Base-by-base conservation (phyloP, 92 coral and sea anemone species). In the Phenganax stokvisi region DNA sequence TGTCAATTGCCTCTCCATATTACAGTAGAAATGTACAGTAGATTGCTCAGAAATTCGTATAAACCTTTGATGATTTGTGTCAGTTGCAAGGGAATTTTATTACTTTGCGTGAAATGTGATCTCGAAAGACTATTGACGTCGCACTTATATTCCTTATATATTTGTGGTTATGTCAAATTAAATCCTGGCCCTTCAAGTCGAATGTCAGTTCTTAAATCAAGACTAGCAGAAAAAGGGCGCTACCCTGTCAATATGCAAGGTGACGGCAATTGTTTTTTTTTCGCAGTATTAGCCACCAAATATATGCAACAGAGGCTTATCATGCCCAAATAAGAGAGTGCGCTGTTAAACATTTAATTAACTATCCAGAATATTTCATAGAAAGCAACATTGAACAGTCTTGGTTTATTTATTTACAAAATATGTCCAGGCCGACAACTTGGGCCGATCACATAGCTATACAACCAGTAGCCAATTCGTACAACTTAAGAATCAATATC, bases 221-320 rank as follows among this genome's bases (percentile, higher is more conserved):
- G 90, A 59, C 68, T 87, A 54, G 77, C 86, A 51, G 57, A 77
- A 76, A 57, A 72, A 44, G 75, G 74, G 37, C 57, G 77, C 55
- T 60, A 12, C 37, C 37, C 86, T 60, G 27, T 85, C 10, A 75
- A 87, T 44, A 77, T 79, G 29, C 76, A 75, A 13, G 81, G 81
- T 5, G 90, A 68, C 66, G 80, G 88, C 9, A 82, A 84, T 54
- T 87, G 90, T 77, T 87, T 87, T 80, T 37, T 37, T 84, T 84
- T 66, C 83, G 80, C 64, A 64, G 85, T 47, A 73, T 87, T 7
- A 84, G 87, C 75, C 76, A 67, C 47, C 88, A 87, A 53, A 68
- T 87, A 0, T 74, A 80, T 83, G 73, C 68, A 56, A 80, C 57
- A 67, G 57, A 71, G 12, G 28, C 75, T 11, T 62, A 84, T 53